Base-by-base conservation (phyloP, 2,113 vertebrate genomes). In the Gobius niger region DNA sequence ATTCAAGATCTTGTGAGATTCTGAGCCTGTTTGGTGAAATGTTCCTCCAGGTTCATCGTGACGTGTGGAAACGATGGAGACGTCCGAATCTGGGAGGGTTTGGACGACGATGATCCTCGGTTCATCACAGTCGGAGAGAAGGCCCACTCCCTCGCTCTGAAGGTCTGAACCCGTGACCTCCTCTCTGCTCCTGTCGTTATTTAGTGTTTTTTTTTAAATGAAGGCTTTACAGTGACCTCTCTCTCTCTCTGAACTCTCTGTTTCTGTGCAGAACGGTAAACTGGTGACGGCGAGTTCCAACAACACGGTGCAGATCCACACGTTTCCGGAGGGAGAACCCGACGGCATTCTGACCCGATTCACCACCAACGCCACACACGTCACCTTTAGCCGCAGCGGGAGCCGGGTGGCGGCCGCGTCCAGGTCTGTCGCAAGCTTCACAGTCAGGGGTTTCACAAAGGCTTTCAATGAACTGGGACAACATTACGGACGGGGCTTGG, bases 341-440 rank as follows among this genome's bases (percentile, higher is more conserved):
- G 96, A 98, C 54, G 98, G 97, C 16, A 96, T 99, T 83, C 86
- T 99, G 63, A 98, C 98, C 4, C 95, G 98, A 14, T 99, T 99
- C 87, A 98, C 97, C 59, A 94, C 86, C 67, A 95, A 93, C 13
- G 96, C 93, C 81, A 97, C 95, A 60, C 98, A 99, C 0, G 93
- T 98, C 15, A 52, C 93, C 78, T 99, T 98, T 44, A 99, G 93
- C 65, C 62, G 57, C 1, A 90, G 85, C 1, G 97, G 96, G 15
- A 85, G 92, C 7, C 93, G 77, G 70, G 83, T 98, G 1, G 98
- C 96, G 47, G 97, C 95, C n/a, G 98, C 95, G 13, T 95, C 97
- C 46, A 95, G 96, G 97, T 98, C 81, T 9, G 24, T 34, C 24
- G 24, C 24, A 34, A 3, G 24, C 3, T 24, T 24, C 24, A 24